Base-by-base conservation (phyloP, 2,113 vertebrate species). In the Megaptera novaeangliae region DNA sequence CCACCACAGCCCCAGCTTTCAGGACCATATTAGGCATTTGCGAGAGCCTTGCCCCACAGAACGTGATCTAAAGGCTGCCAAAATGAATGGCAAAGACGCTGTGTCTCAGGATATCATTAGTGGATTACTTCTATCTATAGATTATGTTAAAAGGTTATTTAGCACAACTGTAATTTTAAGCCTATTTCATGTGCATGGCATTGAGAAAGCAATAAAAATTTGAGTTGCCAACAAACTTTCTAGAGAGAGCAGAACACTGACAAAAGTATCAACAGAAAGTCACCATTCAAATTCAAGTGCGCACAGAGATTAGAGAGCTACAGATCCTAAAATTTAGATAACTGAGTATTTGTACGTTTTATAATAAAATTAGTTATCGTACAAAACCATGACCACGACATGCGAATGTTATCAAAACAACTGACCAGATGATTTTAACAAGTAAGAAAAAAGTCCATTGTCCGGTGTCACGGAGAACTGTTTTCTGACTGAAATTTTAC, bases 111-210 rank as follows among this genome's bases (percentile, higher is more conserved):
- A 87, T 92, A 78, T 87, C 71, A 88, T 96, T 92, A 96, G 80
- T 71, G 91, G 57, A 85, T 93, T 93, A 59, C 31, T 90, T 98
- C 84, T 95, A 89, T 98, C 86, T 97, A 61, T 75, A 95, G 86
- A 93, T 80, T 87, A 78, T 80, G 94, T 86, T 93, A 88, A 96
- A 97, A 94, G 27, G 78, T 89, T 94, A 95, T 84, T 92, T 96
- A 95, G 91, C 44, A 95, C 52, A 92, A 87, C 90, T 94, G 31
- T 55, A 90, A 95, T 95, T 96, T 95, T 95, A 95, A 97, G 64
- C 41, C 77, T 63, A 61, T 95, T 95, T 89, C 21, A 59, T 80
- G 34, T 49, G 84, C 55, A 44, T 97, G 95, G 88, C 44, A 68
- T 82, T 72, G 57, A 95, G 78, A 95, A 96, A 96, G 92, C 74